A percentile compares a stretch with the other conserved stretches of the same genome.
Evolutionary conservation across 2,113 vertebrate genomes (phyloP).

Genomic region (Pomatostomus ruficeps): DNA sequence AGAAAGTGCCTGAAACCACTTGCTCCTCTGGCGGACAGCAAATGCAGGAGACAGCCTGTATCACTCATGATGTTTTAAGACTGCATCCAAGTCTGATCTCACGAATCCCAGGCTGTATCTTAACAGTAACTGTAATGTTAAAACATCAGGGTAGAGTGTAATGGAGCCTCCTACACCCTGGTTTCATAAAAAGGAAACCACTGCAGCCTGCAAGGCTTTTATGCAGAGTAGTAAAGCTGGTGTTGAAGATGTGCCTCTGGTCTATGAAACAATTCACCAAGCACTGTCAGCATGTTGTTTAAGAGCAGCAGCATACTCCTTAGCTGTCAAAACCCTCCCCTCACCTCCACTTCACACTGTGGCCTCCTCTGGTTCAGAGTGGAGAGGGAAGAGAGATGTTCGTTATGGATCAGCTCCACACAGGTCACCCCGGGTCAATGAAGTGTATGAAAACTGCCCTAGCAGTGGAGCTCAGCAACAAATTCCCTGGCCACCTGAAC

Average conservation of each 20-base stretch:
- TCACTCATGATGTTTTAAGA: background rate
- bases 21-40: background rate
- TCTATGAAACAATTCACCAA: accelerated
- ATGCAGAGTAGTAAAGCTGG: background rate
- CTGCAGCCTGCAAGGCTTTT: background rate
- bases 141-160: background rate
- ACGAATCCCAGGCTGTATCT: background rate
- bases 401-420: background rate
- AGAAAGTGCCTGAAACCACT: background rate
- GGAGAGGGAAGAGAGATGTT: background rate
- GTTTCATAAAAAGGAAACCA: background rate
- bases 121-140: background rate
- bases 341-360: background rate
- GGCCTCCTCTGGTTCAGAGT: background rate
- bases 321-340: background rate
- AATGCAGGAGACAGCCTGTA: background rate
- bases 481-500: background rate
- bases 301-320: background rate
- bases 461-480: background rate
- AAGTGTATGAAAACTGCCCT: background rate
- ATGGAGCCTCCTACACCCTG: background rate
- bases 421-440: background rate
- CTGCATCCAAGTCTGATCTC: background rate
- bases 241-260: accelerated
- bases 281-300: background rate